A percentile compares a stretch with the other conserved stretches of the same genome.
Conservation (phyloP, 1,140 invertebrate species). For the Anastatus disparis region DNA sequence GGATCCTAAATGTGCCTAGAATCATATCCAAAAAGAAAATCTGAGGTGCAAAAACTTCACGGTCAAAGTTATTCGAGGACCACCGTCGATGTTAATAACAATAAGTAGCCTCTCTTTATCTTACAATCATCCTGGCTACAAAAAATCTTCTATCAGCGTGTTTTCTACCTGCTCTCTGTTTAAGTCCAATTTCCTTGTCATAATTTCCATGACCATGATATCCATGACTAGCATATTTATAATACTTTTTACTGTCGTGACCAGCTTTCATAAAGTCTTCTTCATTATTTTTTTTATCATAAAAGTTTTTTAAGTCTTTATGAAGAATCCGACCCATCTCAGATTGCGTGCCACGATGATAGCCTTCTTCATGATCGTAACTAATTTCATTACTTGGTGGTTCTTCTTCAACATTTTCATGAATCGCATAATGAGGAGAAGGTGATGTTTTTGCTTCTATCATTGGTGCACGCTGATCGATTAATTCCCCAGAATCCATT, state of each 20-base stretch:
- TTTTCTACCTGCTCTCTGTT: constrained; percentile 39
- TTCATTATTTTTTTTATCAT: constrained; percentile 54
- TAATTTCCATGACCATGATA: constrained; percentile 47
- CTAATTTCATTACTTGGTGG: constrained; percentile 45
- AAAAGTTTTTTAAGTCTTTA: constrained; percentile 54
- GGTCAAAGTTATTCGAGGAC: no score
- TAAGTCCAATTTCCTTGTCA: constrained; percentile 47
- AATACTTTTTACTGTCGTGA: constrained; percentile 58
- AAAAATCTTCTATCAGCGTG: constrained; percentile 40
- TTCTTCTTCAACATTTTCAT: constrained; percentile 54
- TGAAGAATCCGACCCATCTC: constrained; percentile 49
- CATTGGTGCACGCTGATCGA: not conserved
- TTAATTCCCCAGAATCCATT: not conserved
- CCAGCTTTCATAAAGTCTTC: constrained; percentile 61
- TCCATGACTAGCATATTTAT: constrained; percentile 45
- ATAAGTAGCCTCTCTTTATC: constrained; percentile 14
- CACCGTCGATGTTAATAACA: no score
- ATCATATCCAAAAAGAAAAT: no score
- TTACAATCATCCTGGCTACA: constrained; percentile 40
- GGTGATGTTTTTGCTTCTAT: not conserved
- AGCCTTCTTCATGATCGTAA: constrained; percentile 47
- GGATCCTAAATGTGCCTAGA: no score
- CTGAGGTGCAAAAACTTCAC: no score
- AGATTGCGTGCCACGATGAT: constrained; percentile 48
- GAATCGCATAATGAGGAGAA: constrained; percentile 47